phyloP scores from a whole-genome alignment of 1,140 invertebrate species.

The Achroia grisella region DNA sequence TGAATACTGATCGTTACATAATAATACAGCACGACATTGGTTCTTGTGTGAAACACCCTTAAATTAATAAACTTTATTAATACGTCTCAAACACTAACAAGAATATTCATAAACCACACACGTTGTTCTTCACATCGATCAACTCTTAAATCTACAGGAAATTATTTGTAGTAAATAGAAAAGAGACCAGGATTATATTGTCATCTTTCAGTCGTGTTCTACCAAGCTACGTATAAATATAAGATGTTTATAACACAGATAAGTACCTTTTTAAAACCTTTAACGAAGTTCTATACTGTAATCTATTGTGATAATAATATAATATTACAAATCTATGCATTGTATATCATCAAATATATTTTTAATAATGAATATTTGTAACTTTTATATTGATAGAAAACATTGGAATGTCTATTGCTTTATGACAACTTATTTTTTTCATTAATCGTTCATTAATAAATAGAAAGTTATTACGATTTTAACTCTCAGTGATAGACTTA shows the following conservation, averaged over 20 bases:
- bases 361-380: too few species aligned
- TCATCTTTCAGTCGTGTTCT: conserved; percentile 57
- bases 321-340: too few species aligned
- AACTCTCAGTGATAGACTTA: conserved; percentile 3
- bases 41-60: neutral
- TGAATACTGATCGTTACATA: too few species aligned
- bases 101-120: conserved; percentile 40
- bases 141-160: conserved; percentile 6
- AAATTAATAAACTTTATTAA: conserved; percentile 25
- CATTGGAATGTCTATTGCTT: conserved; percentile 36
- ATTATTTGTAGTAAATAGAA: conserved; percentile 33
- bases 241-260: conserved; percentile 21
- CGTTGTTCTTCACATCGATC: conserved; percentile 9
- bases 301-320: too few species aligned
- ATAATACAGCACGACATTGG: too few species aligned
- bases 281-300: conserved; percentile 3
- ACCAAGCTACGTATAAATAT: conserved; percentile 31
- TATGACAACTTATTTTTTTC: neutral
- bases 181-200: conserved; percentile 61
- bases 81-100: conserved; percentile 48
- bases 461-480: conserved; percentile 4
- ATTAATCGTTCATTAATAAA: conserved; percentile 6
- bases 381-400: neutral
- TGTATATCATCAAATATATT: too few species aligned
- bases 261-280: conserved; percentile 26